Evolutionary conservation across 2,797 vertebrate species (phyloP), one percentile per base, ranked within the genome.

Genomic region (Gymnoscopelus microlampas): DNA sequence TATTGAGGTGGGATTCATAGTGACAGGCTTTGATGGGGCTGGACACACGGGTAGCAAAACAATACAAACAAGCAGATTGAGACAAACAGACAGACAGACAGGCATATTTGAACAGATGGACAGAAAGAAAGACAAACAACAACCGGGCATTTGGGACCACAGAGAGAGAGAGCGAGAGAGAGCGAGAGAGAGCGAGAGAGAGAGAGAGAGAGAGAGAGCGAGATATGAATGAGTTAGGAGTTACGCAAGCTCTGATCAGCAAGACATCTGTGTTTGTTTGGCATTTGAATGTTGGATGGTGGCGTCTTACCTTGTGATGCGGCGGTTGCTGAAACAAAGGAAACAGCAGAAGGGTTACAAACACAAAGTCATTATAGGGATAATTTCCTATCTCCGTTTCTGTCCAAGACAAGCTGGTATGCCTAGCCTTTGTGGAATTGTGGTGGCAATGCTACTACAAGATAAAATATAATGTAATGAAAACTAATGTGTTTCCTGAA

Each of bases 1-100:
- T 98, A 86, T 79, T 89, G 71, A 99, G 95, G 66, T 99, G 96
- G 1, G 90, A 94, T 92, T 98, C 97, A 73, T 98, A 99, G 82
- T 97, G 93, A 53, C 83, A 88, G 47, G 93, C 66, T 90, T 96
- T 97, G 87, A 99, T 89, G 0, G 96, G 96, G 86, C 98, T 99
- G 82, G 67, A 83, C 3, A 50, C 7, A 24, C 8, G 24, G 56
- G 60, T 10, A 23, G 67, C 47, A 6, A 50, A 9, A 51, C 39
- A 44, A 48, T 51, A 61, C n/a, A 44, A 10, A 39, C 13, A 26
- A 9, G 2, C 3, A 8, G 7, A 48, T 39, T 60, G 24, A 59
- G 51, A 89, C 85, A 29, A n/a, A 60, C 10, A 47, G 8, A 53
- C 15, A 78, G 63, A 62, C 4, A 5, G 11, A 23, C 14, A 60